Evolutionary conservation across 2,113 vertebrate genomes (phyloP), one percentile per base, ranked within the genome.

Genomic region (Grammomys surdaster): DNA sequence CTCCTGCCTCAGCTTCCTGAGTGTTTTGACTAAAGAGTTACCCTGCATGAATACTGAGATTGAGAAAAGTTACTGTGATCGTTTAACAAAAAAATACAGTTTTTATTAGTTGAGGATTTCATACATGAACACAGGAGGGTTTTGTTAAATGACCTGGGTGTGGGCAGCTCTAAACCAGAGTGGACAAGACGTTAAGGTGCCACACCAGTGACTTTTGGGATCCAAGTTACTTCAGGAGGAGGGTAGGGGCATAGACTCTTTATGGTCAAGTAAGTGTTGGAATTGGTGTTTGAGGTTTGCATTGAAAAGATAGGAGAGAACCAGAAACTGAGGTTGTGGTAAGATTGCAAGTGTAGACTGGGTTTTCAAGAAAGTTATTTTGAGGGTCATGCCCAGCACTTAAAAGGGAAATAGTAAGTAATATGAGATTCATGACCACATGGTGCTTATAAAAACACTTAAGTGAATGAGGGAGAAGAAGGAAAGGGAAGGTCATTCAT

Each of bases 311-410:
- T n/a, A 28, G 60, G 73, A 86, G 86, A 40, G 88, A 80, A 72
- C 88, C 28, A 92, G 63, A 78, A 48, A 51, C 43, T 70, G 72
- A 58, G 43, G 58, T 19, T 81, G 75, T 48, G 58, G 33, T 65
- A 86, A 48, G 31, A 24, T 90, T 81, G 14, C 51, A 89, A 33
- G 36, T 72, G 24, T 76, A 20, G 89, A 69, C 85, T 82, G 89
- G 60, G 31, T 48, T 97, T 97, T 94, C 87, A 60, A 95, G 87
- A 36, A 84, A 94, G 31, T 84, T 31, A 43, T 92, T 84, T 95
- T 51, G 84, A 89, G 77, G 26, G 14, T 69, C 48, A 77, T 20
- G 26, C n/a, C 11, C 8, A 56, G 36, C 40, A 86, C 77, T 95
- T 91, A 82, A 84, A 75, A 84, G 65, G 78, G 85, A 77, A 91